Conservation (phyloP, 2,888 invertebrate genomes). For the Morpho helenor region DNA sequence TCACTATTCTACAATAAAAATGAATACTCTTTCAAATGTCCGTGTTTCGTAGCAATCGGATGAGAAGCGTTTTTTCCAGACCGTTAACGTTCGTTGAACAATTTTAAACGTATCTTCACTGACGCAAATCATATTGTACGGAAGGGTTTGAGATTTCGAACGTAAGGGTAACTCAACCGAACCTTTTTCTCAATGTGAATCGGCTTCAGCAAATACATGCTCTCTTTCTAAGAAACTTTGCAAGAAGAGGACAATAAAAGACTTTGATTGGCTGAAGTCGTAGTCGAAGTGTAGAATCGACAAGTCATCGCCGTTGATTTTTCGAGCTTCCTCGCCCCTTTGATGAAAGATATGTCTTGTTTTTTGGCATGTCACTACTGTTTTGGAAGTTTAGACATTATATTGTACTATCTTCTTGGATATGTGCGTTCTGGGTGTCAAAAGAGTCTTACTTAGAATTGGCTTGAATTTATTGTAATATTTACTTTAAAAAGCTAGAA, state of each 20-base stretch:
- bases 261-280: slow-evolving; percentile 15
- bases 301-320: slow-evolving; percentile 71
- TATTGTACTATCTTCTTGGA: no score
- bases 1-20: slow-evolving; percentile 8
- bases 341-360: slow-evolving; percentile 17
- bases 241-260: slow-evolving; percentile 25
- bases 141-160: slow-evolving; percentile 71
- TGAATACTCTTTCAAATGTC: slow-evolving; percentile 19
- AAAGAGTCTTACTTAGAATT: no score
- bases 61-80: slow-evolving; percentile 78
- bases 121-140: slow-evolving; percentile 78
- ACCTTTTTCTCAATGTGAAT: slow-evolving; percentile 19
- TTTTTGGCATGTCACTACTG: slow-evolving; percentile 39
- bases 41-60: slow-evolving; percentile 49
- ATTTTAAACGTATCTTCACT: slow-evolving; percentile 73
- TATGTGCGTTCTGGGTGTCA: no score
- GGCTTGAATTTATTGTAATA: no score
- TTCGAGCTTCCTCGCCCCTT: slow-evolving; percentile 43
- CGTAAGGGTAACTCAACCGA: slow-evolving; percentile 39
- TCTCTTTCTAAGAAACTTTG: slow-evolving; percentile 24
- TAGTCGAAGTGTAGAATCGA: slow-evolving; percentile 35
- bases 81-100: slow-evolving; percentile 77
- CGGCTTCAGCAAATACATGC: slow-evolving; percentile 2
- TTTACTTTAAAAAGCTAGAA: no score
- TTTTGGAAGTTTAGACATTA: slow-evolving; percentile 7